Evolutionary conservation across 2,797 vertebrate genomes (phyloP), one percentile per base, ranked within the genome.

Genomic region (Sebastes cheni): DNA sequence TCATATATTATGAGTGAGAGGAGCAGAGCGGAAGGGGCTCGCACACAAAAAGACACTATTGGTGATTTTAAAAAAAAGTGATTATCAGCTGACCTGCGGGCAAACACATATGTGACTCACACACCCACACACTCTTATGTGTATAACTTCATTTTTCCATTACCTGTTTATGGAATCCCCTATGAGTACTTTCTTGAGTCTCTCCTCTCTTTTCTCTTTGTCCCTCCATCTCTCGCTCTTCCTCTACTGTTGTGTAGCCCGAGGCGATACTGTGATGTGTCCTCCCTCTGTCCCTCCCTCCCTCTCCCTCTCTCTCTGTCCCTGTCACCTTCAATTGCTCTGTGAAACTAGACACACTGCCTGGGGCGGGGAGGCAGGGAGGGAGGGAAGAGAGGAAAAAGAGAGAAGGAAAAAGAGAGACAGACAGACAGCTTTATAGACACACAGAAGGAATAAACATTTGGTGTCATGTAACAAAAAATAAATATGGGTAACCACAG

Each of bases 321-420:
- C 94, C 95, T 96, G 93, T 95, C 93, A 93, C 93, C 94, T 95
- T 95, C 94, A 94, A 95, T 95, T 94, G 94, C 92, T 93, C 93
- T 94, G 91, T 95, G 94, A 95, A 95, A 94, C 90, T 91, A 94
- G 95, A 95, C 93, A 93, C 93, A 92, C 85, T 84, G 94, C 95
- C 94, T 88, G 89, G 90, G 94, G 94, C 91, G 60, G 83, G 83
- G 84, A 85, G 90, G 84, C 80, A 87, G 80, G 81, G 75, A 62
- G 82, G 74, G 52, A 75, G 59, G 77, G 72, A 68, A 18, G 85
- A 75, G 60, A 84, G 83, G 65, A 68, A 78, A 78, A 64, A 67
- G 72, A 83, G 67, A 70, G 54, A 61, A 71, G 56, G 76, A 81
- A 70, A 84, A 46, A 79, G 77, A 86, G 72, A 81, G 82, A 86